Conservation (phyloP, 2,113 vertebrate species). For the Paradoxurus hermaphroditus region DNA sequence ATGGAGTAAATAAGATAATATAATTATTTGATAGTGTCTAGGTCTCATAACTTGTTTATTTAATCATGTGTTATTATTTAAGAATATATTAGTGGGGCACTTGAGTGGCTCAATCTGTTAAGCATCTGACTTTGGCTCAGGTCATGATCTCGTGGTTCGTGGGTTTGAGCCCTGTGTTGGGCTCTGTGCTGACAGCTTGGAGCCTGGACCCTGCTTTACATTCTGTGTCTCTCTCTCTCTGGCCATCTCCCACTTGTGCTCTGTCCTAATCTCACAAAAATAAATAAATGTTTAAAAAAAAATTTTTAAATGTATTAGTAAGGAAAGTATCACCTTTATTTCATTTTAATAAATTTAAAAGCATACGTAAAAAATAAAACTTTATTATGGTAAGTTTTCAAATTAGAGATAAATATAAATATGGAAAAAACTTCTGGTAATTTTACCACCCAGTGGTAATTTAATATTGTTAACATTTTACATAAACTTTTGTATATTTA, state of each 20-base stretch:
- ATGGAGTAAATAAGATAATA: slow-evolving; percentile 2
- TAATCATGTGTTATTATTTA: background rate
- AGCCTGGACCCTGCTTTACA: too few species aligned
- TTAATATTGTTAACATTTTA: slow-evolving; percentile 23
- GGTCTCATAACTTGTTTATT: background rate
- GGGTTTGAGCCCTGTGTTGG: too few species aligned
- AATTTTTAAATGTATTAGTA: background rate
- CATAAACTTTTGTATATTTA: background rate
- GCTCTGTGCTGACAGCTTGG: too few species aligned
- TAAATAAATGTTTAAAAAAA: too few species aligned
- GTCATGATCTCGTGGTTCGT: too few species aligned
- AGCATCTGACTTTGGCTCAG: too few species aligned
- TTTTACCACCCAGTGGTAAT: background rate
- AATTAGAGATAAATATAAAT: slow-evolving; percentile 8
- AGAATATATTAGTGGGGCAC: background rate
- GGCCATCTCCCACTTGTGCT: too few species aligned
- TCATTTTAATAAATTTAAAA: background rate
- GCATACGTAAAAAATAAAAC: background rate
- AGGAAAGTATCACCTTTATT: background rate
- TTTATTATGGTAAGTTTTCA: background rate
- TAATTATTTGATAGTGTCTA: background rate
- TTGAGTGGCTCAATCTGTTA: too few species aligned
- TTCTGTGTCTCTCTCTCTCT: too few species aligned
- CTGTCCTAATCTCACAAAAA: too few species aligned
- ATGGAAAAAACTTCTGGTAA: background rate